phyloP scores from a whole-genome alignment of 2,888 invertebrate genomes.

The Temnothorax ravouxi region DNA sequence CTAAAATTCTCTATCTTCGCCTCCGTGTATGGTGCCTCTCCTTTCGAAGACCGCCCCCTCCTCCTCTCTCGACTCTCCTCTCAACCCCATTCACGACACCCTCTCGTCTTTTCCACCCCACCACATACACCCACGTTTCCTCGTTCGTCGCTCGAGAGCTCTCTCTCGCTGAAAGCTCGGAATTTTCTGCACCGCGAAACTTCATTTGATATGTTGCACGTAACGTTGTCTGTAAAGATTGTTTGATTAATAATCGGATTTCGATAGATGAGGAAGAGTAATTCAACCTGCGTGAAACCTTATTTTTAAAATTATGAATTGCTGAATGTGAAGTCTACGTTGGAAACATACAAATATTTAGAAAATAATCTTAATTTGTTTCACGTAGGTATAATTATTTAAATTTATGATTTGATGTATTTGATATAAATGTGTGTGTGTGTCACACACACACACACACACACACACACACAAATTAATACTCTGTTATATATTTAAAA shows the following conservation, averaged over 20 bases:
- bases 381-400: background rate
- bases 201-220: constrained; percentile 38
- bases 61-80: constrained; percentile 3
- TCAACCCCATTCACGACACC: constrained; percentile 14
- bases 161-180: constrained; percentile 38
- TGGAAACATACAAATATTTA: background rate
- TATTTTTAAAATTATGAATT: background rate
- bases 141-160: constrained; percentile 21
- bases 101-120: constrained; percentile 28
- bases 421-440: too few relatives aligned
- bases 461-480: background rate
- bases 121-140: constrained; percentile 31
- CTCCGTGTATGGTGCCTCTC: background rate
- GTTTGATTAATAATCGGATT: constrained; percentile 53
- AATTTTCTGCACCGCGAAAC: constrained; percentile 57
- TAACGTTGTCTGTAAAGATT: background rate
- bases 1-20: constrained; percentile 47
- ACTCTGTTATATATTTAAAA: background rate
- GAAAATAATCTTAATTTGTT: background rate
- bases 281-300: background rate
- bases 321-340: background rate
- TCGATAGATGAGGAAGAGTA: background rate
- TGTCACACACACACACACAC: background rate
- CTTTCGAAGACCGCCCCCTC: background rate
- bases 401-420: background rate